Conservation (phyloP, 1,140 invertebrate genomes). For the Polypedilum vanderplanki region DNA sequence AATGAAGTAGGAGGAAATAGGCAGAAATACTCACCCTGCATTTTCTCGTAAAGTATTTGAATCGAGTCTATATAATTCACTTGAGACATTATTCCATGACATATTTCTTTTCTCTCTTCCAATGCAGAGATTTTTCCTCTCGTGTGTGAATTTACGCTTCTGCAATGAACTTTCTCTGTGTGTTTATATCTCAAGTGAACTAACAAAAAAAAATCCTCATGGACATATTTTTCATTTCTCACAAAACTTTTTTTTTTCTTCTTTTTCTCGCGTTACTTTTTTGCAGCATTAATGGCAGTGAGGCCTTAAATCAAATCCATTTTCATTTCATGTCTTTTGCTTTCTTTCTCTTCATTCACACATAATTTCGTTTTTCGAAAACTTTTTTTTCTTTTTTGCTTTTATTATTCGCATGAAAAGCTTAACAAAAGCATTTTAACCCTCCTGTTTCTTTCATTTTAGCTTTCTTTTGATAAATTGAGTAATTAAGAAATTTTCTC, state of each 20-base stretch:
- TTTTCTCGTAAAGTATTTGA: constrained; percentile 21
- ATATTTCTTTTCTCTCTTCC: neutral
- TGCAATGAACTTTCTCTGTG: neutral
- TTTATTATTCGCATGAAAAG: neutral
- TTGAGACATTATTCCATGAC: constrained; percentile 27
- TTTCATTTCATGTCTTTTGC: neutral
- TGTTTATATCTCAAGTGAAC: neutral
- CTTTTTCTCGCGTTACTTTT: neutral
- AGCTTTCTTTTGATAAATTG: constrained; percentile 11
- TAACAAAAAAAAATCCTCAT: neutral
- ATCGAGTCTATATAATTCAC: constrained; percentile 21
- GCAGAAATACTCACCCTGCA: neutral
- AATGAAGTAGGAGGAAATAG: neutral
- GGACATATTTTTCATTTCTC: neutral
- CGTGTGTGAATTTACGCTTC: neutral
- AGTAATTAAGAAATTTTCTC: constrained; percentile 15
- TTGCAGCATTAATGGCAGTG: neutral
- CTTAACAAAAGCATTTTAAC: neutral
- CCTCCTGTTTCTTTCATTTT: too few species aligned
- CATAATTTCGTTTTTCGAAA: neutral
- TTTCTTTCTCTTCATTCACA: neutral
- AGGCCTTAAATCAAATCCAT: neutral
- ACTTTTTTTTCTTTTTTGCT: constrained; percentile 20
- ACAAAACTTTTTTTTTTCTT: neutral
- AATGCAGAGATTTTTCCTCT: constrained; percentile 21